A percentile compares a stretch with the other conserved stretches of the same genome.
Conservation (phyloP, 2,113 vertebrate genomes). For the Platichthys stellatus region DNA sequence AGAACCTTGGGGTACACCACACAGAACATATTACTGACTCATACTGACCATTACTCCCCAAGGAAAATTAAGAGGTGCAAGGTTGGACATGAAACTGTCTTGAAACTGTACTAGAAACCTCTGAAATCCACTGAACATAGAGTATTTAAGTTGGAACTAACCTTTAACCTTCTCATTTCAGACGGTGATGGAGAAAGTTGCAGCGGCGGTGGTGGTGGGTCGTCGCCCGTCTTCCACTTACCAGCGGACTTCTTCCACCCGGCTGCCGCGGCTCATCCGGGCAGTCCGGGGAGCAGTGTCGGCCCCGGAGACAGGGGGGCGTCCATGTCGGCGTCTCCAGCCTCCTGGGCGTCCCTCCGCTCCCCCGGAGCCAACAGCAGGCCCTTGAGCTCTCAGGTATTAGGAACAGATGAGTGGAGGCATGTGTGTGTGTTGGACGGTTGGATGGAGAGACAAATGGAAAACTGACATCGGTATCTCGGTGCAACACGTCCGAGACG, state of each 20-base stretch:
- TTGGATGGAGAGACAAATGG: neutral
- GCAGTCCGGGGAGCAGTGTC: slow-evolving; percentile 66
- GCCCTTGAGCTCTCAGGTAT: slow-evolving; percentile 88
- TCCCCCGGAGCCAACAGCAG: slow-evolving; percentile 88
- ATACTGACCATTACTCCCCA: too few species aligned
- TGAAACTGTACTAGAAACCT: too few species aligned
- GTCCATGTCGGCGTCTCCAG: slow-evolving; percentile 85
- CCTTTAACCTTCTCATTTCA: slow-evolving; percentile 20
- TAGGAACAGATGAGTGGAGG: slow-evolving; percentile 9
- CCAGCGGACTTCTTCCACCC: slow-evolving; percentile 92
- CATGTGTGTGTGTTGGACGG: neutral
- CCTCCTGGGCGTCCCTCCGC: slow-evolving; percentile 91
- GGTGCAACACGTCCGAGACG: slow-evolving; percentile 4
- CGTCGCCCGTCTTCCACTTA: slow-evolving; percentile 82
- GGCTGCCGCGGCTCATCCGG: slow-evolving; percentile 77
- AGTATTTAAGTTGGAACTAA: neutral
- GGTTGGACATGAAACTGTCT: too few species aligned
- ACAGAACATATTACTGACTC: neutral
- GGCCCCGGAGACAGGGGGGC: slow-evolving; percentile 62
- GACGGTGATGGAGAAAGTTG: slow-evolving; percentile 40
- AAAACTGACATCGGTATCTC: too few species aligned
- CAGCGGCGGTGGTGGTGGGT: slow-evolving; percentile 35
- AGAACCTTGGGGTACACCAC: neutral
- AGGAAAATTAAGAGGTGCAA: too few species aligned
- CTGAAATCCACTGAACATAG: too few species aligned